A percentile compares a stretch with the other conserved stretches of the same genome.
Conservation (phyloP, 2,113 vertebrate species). For the Callaeas wilsoni region DNA sequence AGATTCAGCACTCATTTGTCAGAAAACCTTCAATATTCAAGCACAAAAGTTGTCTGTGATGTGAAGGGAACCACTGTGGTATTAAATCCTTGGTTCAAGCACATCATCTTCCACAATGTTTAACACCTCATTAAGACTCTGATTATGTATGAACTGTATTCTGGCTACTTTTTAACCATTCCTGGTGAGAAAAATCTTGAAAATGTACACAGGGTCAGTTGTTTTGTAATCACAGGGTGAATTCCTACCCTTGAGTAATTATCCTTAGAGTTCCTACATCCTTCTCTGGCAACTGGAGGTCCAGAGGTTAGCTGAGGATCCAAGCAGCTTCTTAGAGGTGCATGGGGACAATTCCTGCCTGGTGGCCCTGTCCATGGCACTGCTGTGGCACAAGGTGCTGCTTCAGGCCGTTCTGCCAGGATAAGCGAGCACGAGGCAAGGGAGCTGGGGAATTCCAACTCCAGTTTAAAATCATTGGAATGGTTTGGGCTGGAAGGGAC, state of each 20-base stretch:
- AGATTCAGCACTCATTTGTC: not conserved
- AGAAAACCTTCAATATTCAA: not conserved
- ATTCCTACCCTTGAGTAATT: not conserved
- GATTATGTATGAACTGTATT: constrained; percentile 4
- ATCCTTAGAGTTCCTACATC: not conserved
- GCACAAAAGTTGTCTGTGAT: not conserved
- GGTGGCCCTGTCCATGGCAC: not conserved
- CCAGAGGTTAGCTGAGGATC: constrained; percentile 14
- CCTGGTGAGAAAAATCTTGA: not conserved
- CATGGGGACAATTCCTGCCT: not conserved
- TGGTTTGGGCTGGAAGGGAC: not conserved
- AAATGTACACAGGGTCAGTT: not conserved
- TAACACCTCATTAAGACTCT: not conserved
- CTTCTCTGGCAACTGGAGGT: not conserved
- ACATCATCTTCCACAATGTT: constrained; percentile 11
- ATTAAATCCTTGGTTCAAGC: not conserved
- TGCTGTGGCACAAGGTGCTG: not conserved
- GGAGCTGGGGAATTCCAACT: not conserved
- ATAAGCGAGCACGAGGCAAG: not conserved
- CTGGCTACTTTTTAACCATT: constrained; percentile 52
- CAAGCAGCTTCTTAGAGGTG: not conserved
- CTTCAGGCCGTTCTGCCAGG: not conserved
- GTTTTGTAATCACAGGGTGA: not conserved
- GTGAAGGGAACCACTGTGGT: not conserved
- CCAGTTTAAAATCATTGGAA: not conserved